These are phyloP conservation scores for Perognathus longimembris DNA, from an alignment of 2,113 vertebrate species.

Conservation along the genomic window DNA sequence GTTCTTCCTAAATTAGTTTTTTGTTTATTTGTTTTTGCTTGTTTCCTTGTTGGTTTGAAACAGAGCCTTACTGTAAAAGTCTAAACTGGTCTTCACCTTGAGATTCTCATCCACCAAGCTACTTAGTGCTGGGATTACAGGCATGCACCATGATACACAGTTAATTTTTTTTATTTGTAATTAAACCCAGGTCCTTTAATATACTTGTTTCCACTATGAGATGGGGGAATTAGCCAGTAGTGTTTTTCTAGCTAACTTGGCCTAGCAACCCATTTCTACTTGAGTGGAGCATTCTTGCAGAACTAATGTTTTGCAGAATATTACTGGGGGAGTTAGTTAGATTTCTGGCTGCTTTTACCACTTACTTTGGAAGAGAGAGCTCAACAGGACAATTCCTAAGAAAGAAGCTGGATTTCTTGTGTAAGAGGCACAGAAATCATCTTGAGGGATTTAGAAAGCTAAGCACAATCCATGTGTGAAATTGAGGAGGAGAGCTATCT, in stretches of 20 bases:
- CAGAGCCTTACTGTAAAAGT: neutral
- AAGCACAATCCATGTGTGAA: neutral
- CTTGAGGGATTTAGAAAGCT: neutral
- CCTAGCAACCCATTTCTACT: neutral
- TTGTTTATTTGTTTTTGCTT: too few relatives aligned
- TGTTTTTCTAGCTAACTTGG: neutral
- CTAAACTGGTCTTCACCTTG: neutral
- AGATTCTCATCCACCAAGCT: neutral
- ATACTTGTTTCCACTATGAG: neutral
- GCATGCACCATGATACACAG: too few relatives aligned
- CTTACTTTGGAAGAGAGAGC: neutral
- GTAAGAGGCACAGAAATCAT: neutral
- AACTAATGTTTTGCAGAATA: accelerated
- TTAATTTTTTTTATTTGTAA: too few relatives aligned
- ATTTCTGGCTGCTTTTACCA: neutral
- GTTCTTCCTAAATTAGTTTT: too few relatives aligned
- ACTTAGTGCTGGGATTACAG: neutral
- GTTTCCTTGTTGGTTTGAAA: too few relatives aligned
- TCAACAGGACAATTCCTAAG: too few relatives aligned
- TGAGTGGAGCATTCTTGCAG: too few relatives aligned
- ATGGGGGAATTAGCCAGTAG: neutral
- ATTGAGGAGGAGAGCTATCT: too few relatives aligned
- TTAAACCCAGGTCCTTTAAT: neutral
- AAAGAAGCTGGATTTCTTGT: neutral
- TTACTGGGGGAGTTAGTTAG: too few relatives aligned